These are phyloP conservation scores for Asobara japonica DNA, from an alignment of 1,140 invertebrate genomes.

Conservation along the genomic window DNA sequence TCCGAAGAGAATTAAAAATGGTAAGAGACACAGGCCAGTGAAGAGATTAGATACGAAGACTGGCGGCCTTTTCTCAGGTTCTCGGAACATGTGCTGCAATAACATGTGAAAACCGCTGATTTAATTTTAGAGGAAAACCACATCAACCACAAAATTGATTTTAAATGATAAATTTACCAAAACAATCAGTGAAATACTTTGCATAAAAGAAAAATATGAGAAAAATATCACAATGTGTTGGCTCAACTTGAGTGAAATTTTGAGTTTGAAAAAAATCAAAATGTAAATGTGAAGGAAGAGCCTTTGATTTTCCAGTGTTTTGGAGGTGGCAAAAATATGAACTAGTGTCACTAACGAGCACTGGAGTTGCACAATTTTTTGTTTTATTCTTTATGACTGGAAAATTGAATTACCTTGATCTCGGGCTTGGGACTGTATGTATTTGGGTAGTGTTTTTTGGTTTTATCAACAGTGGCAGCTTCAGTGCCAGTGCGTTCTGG, in stretches of 20 bases:
- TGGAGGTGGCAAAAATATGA: conserved; percentile 55
- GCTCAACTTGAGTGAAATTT: neutral
- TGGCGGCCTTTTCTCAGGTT: conserved; percentile 90
- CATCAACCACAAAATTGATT: no score
- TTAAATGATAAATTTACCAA: neutral
- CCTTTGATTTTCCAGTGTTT: conserved; percentile 57
- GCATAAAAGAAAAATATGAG: no score
- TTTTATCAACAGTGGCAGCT: conserved; percentile 54
- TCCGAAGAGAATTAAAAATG: conserved; percentile 84
- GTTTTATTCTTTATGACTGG: no score
- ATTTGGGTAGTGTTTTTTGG: conserved; percentile 58
- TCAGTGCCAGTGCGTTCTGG: conserved; percentile 58
- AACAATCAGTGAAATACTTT: neutral
- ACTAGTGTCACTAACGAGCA: conserved; percentile 58
- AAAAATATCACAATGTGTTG: no score
- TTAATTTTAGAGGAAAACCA: no score
- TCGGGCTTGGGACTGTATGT: conserved; percentile 78
- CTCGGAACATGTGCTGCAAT: conserved; percentile 88
- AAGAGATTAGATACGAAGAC: conserved; percentile 90
- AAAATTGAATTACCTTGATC: conserved; percentile 73
- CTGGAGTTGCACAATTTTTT: conserved; percentile 47
- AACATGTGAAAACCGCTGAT: no score
- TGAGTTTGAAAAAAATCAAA: neutral
- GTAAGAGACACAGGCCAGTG: conserved; percentile 83
- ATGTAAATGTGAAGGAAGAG: neutral